A percentile compares a stretch with the other conserved stretches of the same genome.
Evolutionary conservation across 2,888 invertebrate species (phyloP).

Genomic region (Koerneria pararmatus): DNA sequence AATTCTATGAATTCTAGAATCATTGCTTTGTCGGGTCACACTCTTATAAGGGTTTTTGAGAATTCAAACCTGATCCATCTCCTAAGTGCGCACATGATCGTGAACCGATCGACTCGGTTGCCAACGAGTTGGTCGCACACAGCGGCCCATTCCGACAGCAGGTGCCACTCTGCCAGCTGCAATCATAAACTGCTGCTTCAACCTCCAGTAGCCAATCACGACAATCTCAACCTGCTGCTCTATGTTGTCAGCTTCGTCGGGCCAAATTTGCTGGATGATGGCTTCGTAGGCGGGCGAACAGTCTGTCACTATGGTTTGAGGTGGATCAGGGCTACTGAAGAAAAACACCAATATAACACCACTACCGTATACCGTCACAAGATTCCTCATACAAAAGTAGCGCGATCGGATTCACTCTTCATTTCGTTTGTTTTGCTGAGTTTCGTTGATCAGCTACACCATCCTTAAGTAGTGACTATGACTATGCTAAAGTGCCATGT

Average conservation of each 20-base stretch:
- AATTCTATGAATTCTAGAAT: neutral
- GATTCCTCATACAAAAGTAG: too few species aligned
- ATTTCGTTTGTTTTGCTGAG: too few species aligned
- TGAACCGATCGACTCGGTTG: constrained; percentile 30
- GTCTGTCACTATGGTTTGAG: constrained; percentile 27
- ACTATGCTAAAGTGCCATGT: too few species aligned
- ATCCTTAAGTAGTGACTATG: too few species aligned
- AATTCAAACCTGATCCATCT: constrained; percentile 25
- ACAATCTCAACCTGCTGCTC: constrained; percentile 12
- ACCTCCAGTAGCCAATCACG: neutral
- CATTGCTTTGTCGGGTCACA: neutral
- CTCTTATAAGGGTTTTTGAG: too few species aligned
- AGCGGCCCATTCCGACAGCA: constrained; percentile 29
- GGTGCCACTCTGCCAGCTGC: constrained; percentile 28
- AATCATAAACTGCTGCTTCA: too few species aligned
- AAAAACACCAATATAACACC: too few species aligned
- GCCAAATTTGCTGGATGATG: neutral
- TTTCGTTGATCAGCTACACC: too few species aligned
- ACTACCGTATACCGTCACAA: too few species aligned
- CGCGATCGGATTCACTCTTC: too few species aligned
- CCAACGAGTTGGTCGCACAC: constrained; percentile 20
- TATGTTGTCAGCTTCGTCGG: constrained; percentile 8
- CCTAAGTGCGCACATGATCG: constrained; percentile 23
- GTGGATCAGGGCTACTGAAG: neutral
- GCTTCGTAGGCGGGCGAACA: constrained; percentile 23